Base-by-base conservation (phyloP, 2,888 invertebrate genomes). In the Ennomos quercinarius region DNA sequence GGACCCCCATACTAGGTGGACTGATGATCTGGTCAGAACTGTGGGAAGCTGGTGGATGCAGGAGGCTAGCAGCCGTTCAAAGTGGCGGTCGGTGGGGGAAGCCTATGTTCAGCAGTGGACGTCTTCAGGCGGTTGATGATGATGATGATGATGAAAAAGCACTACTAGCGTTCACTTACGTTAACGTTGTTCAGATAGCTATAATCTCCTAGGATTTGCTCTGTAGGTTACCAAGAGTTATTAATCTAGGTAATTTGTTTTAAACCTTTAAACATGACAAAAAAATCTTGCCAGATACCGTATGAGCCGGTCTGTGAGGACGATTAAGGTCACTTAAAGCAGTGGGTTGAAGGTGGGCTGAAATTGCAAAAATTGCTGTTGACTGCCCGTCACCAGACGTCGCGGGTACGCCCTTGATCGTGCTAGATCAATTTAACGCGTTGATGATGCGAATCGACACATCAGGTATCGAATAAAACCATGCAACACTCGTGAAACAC, bases 321-420 rank as follows among this genome's bases (percentile, higher is more conserved):
- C 61, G 57, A 70, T 68, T 72, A 67, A 67, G 59, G 66, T 49
- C 67, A 63, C 62, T 71, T 67, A 70, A 70, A 70, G 63, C 64
- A 64, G 70, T 63, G 62, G 61, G 61, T 66, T 63, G 73, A 72
- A 72, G 72, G 72, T 76, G 77, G 79, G 71, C 60, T 66, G 70
- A 68, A 76, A 76, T 81, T 76, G 68, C 71, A 69, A 71, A 76
- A 80, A 80, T 78, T 78, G 69, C 64, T 47, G 40, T n/a, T 58
- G 51, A 56, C 55, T 43, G 55, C 36, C 47, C 54, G 61, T 60
- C 58, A 61, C 61, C 61, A 63, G 61, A 63, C 57, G 42, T 44
- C 52, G 43, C 51, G 51, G 40, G 49, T 52, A 58, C 57, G 58
- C 58, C 61, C 63, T 65, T 64, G 61, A 53, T 58, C 55, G 57